Evolutionary conservation across 2,113 vertebrate genomes (phyloP).

Genomic region (Phalacrocorax carbo): DNA sequence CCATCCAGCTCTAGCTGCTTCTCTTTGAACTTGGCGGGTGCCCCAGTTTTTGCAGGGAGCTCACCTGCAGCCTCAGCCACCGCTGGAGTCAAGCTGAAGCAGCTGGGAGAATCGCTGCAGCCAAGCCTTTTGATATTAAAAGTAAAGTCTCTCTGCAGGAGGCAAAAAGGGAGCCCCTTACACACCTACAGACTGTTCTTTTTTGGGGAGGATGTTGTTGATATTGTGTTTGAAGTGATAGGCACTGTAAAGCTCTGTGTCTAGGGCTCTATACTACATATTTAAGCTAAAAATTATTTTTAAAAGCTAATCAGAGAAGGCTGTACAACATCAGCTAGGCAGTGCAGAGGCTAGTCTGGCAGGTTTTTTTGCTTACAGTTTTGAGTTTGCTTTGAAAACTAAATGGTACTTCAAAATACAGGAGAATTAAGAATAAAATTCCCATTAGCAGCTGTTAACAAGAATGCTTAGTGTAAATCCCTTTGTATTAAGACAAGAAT

Average conservation of each 20-base stretch:
- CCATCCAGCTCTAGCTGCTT: not conserved
- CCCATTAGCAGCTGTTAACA: conserved; percentile 4
- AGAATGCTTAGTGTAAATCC: not conserved
- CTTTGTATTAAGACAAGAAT: not conserved
- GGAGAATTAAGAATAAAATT: conserved; percentile 3
- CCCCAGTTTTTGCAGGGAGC: not conserved
- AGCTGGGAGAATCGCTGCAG: not conserved
- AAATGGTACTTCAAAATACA: not conserved
- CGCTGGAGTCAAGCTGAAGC: not conserved
- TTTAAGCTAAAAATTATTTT: not conserved
- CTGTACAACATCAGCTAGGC: not conserved
- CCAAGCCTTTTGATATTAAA: not conserved
- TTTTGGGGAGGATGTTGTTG: not conserved
- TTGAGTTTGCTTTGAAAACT: conserved; percentile 5
- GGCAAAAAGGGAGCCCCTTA: not conserved
- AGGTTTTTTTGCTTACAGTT: not conserved
- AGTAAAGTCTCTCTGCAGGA: not conserved
- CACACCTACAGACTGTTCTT: not conserved
- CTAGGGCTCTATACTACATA: not conserved
- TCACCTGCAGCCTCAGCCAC: not conserved
- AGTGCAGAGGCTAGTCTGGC: not conserved
- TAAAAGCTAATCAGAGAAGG: not conserved
- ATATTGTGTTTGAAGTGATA: not conserved
- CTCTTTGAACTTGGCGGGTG: not conserved
- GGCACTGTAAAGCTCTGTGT: not conserved